These are phyloP conservation scores for Cygnus atratus DNA, from an alignment of 2,113 vertebrate species.

Conservation along the genomic window DNA sequence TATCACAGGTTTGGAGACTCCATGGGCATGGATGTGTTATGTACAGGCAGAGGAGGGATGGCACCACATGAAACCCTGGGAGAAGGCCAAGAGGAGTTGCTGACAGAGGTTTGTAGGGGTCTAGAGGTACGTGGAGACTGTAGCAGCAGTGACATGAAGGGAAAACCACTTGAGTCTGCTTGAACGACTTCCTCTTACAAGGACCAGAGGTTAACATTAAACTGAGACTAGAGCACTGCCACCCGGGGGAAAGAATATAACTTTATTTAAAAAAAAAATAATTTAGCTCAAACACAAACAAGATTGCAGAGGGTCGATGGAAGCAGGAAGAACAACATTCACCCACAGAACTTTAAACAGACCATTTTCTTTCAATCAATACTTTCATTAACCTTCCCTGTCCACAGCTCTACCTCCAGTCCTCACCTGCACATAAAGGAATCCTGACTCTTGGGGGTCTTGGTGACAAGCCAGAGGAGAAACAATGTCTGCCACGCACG, in stretches of 20 bases:
- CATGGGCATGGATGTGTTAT: neutral
- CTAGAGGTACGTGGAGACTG: neutral
- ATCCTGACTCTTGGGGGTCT: neutral
- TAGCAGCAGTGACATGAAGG: neutral
- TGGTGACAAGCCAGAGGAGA: neutral
- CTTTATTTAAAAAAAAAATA: constrained; percentile 63
- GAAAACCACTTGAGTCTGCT: neutral
- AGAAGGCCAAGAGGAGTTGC: neutral
- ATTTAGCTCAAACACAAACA: constrained; percentile 50
- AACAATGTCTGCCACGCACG: neutral
- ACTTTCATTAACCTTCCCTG: neutral
- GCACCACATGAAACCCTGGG: neutral
- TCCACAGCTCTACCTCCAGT: neutral
- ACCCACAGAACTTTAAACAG: neutral
- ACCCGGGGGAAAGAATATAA: constrained; percentile 7
- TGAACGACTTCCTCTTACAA: neutral
- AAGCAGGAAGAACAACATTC: constrained; percentile 16
- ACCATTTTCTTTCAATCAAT: neutral
- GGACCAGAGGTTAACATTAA: neutral
- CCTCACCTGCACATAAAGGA: neutral
- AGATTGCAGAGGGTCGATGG: neutral
- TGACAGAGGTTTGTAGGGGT: neutral
- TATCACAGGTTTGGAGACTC: neutral
- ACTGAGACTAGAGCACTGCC: neutral
- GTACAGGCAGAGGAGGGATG: neutral